Percentiles rank a stretch among this genome's conserved stretches.
Evolutionary conservation across 2,888 invertebrate species (phyloP).

Genomic region (Aricia artaxerxes): DNA sequence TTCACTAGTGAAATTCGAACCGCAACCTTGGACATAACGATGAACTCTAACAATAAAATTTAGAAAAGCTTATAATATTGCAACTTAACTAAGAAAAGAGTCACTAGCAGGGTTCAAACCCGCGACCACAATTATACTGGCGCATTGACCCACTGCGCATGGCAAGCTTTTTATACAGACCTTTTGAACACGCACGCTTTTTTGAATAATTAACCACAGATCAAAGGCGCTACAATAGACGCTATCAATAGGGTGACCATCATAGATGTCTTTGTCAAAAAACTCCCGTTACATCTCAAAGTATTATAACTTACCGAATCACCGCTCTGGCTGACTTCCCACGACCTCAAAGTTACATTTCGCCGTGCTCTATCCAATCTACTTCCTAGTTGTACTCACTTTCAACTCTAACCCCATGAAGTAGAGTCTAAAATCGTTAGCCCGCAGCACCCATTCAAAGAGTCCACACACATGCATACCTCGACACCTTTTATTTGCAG

Average conservation of each 20-base stretch:
- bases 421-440: slow-evolving; percentile 49
- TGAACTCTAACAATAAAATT: too few species aligned
- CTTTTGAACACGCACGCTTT: too few species aligned
- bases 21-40: too few species aligned
- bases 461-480: slow-evolving; percentile 61
- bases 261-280: slow-evolving; percentile 62
- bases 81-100: neutral
- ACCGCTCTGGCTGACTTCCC: slow-evolving; percentile 58
- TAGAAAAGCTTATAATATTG: too few species aligned
- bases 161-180: neutral
- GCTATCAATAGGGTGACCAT: slow-evolving; percentile 29
- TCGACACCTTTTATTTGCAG: slow-evolving; percentile 56
- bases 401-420: slow-evolving; percentile 46
- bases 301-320: slow-evolving; percentile 69
- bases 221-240: slow-evolving; percentile 11
- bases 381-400: slow-evolving; percentile 68
- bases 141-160: neutral
- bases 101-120: neutral
- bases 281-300: slow-evolving; percentile 66
- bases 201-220: slow-evolving; percentile 18
- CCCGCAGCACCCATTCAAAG: slow-evolving; percentile 67
- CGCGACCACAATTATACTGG: neutral
- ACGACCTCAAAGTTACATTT: slow-evolving; percentile 75
- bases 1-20: too few species aligned
- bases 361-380: slow-evolving; percentile 73